Base-by-base conservation (phyloP, 2,113 vertebrate species). In the Myrmecobius fasciatus region DNA sequence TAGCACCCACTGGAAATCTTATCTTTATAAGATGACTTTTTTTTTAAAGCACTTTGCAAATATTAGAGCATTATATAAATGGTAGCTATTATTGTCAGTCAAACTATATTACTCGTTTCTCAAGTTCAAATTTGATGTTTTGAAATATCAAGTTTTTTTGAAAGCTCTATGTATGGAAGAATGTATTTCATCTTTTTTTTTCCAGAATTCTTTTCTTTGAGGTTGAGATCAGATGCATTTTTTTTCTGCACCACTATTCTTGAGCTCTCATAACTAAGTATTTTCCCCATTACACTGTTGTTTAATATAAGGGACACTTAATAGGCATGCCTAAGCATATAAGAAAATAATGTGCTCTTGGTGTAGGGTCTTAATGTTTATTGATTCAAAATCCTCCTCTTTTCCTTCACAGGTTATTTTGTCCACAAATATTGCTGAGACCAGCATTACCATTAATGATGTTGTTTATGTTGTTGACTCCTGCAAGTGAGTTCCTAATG, bases 381-480 rank as follows among this genome's bases (percentile, higher is more conserved):
- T 54, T 89, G 14, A 92, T 89, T 4, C 95, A 0, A 92, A n/a
- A 89, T 92, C 89, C n/a, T n/a, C n/a, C 83, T 4, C 47, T 20
- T 89, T 97, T 97, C n/a, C 56, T 97, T 97, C 94, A 0, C 97
- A 99, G 99, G 99, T 99, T 56, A 99, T 99, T 97, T 98, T 99
- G 95, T 99, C 99, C n/a, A 99, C 99, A 94, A 99, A 99, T 98
- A 99, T 99, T 96, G 99, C 99, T 0, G 99, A 99, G 98, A 99
- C 99, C 3, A 99, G 99, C 96, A 99, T 99, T 97, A 99, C 99
- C 95, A 99, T 99, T 98, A 99, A 99, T 26, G 99, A 99, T 1
- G 99, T 99, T 25, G 99, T 99, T 96, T 99, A 99, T 53, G 99
- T 99, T 97, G 99, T 99, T 91, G 99, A 99, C 98, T 99, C 99